Base-by-base conservation (phyloP, 2,888 invertebrate species). In the Apodemia hepburni region DNA sequence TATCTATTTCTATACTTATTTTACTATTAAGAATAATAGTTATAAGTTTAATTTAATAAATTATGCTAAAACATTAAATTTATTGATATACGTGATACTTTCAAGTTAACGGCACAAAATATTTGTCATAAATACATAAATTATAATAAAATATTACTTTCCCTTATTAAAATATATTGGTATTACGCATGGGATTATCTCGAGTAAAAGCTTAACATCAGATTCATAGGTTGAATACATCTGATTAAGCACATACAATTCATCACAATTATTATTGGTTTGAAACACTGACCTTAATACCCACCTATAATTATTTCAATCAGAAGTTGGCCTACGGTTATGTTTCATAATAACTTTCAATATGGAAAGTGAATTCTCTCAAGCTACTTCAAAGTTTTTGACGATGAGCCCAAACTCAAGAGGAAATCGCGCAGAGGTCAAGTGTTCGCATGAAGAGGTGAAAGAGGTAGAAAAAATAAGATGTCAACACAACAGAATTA, bases 241-340 rank as follows among this genome's bases (percentile, higher is more conserved):
- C 51, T 27, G 27, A 54, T 54, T 54, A 54, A 27, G 27, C 51
- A 54, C 51, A 18, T 27, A 42, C 15, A 15, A 22, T 54, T 54
- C 51, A 54, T 54, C 51, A 54, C 27, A 54, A 12, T 42, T 15
- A 15, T 15, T 11, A 22, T 51, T 11, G 9, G 9, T 8, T 27
- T 54, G 51, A 54, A 54, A 3, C 12, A 54, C 51, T 54, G 51
- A 27, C 51, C 51, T 11, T 22, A 27, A 54, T 54, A 54, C 15
- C 22, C 22, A 27, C 6, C 15, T 27, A 54, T 15, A 54, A 54
- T 54, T 54, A 54, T 15, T 54, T 54, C 12, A 27, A 54, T 54
- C 51, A 54, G 27, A 54, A 54, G 51, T 27, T 54, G 12, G 51
- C 27, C 54, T 18, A 54, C 12, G 54, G 54, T 54, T 54, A 54